phyloP scores from a whole-genome alignment of 2,113 vertebrate genomes.

The Lepidiolamprologus cunningtoni region DNA sequence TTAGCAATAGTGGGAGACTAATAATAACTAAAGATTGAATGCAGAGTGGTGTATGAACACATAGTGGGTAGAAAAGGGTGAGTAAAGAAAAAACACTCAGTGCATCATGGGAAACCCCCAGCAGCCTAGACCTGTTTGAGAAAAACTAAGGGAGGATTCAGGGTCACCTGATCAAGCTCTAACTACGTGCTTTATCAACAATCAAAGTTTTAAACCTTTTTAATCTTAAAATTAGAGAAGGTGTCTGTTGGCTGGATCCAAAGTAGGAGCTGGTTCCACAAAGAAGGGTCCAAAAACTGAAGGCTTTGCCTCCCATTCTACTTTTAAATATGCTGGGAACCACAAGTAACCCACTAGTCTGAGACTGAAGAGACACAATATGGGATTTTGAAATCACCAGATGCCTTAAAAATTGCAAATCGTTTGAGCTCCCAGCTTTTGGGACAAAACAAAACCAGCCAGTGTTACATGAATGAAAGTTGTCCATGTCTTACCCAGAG shows the following conservation, averaged over 20 bases:
- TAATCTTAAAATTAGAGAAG: not conserved
- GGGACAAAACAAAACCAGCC: not conserved
- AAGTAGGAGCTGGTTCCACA: accelerated
- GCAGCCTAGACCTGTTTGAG: not conserved
- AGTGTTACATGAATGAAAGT: not conserved
- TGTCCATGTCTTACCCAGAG: conserved; percentile 76
- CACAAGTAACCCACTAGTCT: not conserved
- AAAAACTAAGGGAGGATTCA: not conserved
- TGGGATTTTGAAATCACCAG: not conserved
- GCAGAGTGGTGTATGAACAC: not conserved
- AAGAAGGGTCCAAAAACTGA: not conserved
- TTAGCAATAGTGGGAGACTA: not conserved
- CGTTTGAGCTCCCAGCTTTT: not conserved
- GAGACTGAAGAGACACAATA: accelerated
- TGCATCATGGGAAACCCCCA: not conserved
- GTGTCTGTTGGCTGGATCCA: not conserved
- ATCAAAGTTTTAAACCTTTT: not conserved
- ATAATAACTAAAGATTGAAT: not conserved
- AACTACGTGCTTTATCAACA: not conserved
- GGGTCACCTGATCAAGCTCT: not conserved
- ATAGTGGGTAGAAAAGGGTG: not conserved
- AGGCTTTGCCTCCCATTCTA: not conserved
- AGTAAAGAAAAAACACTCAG: not conserved
- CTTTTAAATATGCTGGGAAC: not conserved
- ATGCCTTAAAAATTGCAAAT: not conserved